A percentile compares a stretch with the other conserved stretches of the same genome.
Evolutionary conservation across 2,888 invertebrate species (phyloP).

Genomic region (Meghimatium bilineatum): DNA sequence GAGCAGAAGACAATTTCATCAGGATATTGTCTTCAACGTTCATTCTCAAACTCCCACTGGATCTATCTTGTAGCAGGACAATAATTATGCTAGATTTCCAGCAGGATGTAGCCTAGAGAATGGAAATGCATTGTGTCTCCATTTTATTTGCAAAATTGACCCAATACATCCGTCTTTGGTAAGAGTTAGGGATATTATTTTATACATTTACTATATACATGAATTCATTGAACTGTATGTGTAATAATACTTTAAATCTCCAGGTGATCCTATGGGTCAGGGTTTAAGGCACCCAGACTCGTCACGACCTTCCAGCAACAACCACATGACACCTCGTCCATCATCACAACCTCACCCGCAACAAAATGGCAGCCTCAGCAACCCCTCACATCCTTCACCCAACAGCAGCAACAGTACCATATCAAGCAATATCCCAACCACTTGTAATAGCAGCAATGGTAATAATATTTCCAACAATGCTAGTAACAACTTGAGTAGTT

Average conservation of each 20-base stretch:
- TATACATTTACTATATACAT: no score
- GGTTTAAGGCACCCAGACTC: slow-evolving; percentile 54
- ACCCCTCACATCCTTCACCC: slow-evolving; percentile 60
- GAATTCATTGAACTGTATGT: no score
- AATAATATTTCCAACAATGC: neutral
- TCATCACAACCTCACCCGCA: slow-evolving; percentile 56
- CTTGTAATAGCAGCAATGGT: slow-evolving; percentile 19
- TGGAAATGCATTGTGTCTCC: no score
- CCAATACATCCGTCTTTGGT: no score
- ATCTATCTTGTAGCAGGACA: no score
- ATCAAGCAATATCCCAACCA: slow-evolving; percentile 50
- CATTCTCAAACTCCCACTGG: no score
- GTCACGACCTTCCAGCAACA: slow-evolving; percentile 47
- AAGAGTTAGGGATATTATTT: no score
- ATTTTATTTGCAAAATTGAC: no score
- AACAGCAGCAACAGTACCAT: slow-evolving; percentile 66
- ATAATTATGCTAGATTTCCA: no score
- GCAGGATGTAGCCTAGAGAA: no score
- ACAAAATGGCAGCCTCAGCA: slow-evolving; percentile 62
- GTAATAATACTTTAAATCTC: neutral
- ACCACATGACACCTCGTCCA: slow-evolving; percentile 52
- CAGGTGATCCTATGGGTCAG: slow-evolving; percentile 58
- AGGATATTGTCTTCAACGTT: no score
- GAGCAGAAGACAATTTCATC: no score
- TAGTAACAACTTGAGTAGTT: slow-evolving; percentile 36